These are phyloP conservation scores for Megathymus violae DNA, from an alignment of 1,140 invertebrate genomes.

Conservation along the genomic window DNA sequence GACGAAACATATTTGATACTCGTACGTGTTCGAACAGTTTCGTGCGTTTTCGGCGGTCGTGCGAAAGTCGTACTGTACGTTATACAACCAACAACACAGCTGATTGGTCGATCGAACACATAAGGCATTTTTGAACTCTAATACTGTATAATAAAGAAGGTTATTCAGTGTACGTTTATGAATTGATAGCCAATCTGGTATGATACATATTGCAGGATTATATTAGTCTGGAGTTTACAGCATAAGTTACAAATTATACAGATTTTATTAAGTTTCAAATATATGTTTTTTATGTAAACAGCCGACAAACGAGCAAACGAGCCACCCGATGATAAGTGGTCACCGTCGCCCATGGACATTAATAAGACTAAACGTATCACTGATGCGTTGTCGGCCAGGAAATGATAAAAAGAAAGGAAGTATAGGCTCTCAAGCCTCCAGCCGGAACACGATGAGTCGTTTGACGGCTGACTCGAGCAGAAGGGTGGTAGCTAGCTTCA, in stretches of 20 bases:
- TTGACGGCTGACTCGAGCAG: too few relatives aligned
- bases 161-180: constrained; percentile 7
- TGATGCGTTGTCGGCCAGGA: too few relatives aligned
- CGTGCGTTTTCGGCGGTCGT: constrained; percentile 14
- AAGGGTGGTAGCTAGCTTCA: too few relatives aligned
- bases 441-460: too few relatives aligned
- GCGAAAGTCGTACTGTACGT: not conserved
- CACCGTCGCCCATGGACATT: too few relatives aligned
- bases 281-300: too few relatives aligned
- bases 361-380: too few relatives aligned
- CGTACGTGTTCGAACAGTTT: constrained; percentile 18
- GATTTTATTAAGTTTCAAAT: not conserved
- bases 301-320: too few relatives aligned
- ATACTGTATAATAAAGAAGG: constrained; percentile 7
- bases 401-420: too few relatives aligned
- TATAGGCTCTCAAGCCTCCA: too few relatives aligned
- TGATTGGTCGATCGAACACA: constrained; percentile 32
- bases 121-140: constrained; percentile 17
- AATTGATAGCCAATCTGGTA: constrained; percentile 8
- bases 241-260: not conserved
- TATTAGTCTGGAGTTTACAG: constrained; percentile 8
- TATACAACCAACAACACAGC: constrained; percentile 32
- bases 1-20: constrained; percentile 4
- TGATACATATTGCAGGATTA: constrained; percentile 21
- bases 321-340: too few relatives aligned